Conservation (phyloP, 2,888 invertebrate genomes). For the Megaustenia siamemsis region DNA sequence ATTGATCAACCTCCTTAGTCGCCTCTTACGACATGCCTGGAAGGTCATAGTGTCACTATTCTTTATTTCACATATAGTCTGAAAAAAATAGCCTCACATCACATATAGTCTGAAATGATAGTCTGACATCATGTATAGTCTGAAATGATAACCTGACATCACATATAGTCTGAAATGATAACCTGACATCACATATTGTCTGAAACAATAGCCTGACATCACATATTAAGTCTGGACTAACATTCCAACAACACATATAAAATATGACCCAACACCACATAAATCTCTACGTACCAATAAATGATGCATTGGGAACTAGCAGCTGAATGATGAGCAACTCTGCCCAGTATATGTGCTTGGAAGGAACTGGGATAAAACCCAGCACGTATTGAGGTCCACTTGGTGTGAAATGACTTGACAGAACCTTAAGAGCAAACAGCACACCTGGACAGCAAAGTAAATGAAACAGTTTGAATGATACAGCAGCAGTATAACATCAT, state of each 20-base stretch:
- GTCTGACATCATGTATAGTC: no score
- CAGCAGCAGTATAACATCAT: no score
- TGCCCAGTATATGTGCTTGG: constrained; percentile 83
- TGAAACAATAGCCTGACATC: background rate
- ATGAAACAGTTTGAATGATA: no score
- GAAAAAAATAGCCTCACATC: background rate
- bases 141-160: background rate
- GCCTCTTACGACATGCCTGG: no score
- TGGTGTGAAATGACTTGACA: constrained; percentile 79
- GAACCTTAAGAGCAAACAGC: constrained; percentile 84
- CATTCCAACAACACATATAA: background rate
- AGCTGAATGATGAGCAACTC: constrained; percentile 84
- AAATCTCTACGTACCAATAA: constrained; percentile 76
- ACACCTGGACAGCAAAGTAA: constrained; percentile 80
- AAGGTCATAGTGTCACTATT: no score
- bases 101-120: background rate
- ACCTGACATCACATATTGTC: background rate
- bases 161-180: background rate
- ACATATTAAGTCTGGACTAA: background rate
- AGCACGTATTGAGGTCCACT: constrained; percentile 71
- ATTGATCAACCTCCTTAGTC: no score
- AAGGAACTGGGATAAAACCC: constrained; percentile 81
- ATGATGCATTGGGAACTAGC: constrained; percentile 84
- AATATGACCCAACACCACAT: background rate
- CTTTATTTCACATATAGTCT: no score